Evolutionary conservation across 2,888 invertebrate species (phyloP).

Genomic region (Cylindroiulus punctatus): DNA sequence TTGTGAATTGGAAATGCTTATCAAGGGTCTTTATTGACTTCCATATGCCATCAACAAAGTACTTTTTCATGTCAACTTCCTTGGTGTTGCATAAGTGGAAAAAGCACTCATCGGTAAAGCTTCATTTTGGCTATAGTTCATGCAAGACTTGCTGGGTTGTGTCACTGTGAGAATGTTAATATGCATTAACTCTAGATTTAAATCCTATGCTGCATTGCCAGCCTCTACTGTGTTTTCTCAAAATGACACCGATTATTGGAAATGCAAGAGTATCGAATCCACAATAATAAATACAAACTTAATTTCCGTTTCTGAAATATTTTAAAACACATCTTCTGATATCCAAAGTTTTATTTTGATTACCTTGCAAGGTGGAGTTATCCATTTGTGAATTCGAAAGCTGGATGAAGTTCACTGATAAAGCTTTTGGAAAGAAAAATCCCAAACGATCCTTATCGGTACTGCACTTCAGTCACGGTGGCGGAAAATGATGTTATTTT

Average conservation of each 20-base stretch:
- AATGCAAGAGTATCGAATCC: background rate
- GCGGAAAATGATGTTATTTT: too few species aligned
- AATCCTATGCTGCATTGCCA: too few species aligned
- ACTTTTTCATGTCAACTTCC: background rate
- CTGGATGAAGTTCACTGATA: background rate
- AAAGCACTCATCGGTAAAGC: background rate
- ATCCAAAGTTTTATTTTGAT: background rate
- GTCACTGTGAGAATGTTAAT: background rate
- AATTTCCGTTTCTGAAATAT: background rate
- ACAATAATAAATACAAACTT: background rate
- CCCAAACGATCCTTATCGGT: background rate
- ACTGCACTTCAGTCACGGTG: background rate
- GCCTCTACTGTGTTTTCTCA: background rate
- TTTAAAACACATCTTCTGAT: background rate
- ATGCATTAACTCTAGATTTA: background rate
- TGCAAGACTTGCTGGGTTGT: background rate
- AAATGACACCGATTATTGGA: background rate
- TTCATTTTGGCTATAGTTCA: background rate
- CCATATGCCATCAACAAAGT: background rate
- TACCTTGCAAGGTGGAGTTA: background rate
- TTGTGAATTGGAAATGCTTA: background rate
- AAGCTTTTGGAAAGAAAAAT: background rate
- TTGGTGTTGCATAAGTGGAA: constrained; percentile 18
- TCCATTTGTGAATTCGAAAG: background rate
- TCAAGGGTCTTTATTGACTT: constrained; percentile 18